Percentiles rank a stretch among this genome's conserved stretches.
Evolutionary conservation across 2,113 vertebrate species (phyloP).

Genomic region (Nannospalax galili): DNA sequence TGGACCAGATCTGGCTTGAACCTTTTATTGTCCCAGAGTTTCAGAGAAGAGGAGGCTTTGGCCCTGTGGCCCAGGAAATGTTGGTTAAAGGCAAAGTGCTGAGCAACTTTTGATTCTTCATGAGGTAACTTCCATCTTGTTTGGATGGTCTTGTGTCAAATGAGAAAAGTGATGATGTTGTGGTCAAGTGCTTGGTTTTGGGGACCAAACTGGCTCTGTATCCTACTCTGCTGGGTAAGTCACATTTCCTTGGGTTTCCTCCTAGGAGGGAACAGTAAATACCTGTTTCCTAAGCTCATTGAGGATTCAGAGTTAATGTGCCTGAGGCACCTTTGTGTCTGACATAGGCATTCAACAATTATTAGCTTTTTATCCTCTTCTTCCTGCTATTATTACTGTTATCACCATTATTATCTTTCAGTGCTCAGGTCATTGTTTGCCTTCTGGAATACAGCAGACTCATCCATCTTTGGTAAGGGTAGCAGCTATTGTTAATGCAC

Average conservation of each 20-base stretch:
- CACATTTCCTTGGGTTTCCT: background rate
- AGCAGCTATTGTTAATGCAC: background rate
- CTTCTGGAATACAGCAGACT: background rate
- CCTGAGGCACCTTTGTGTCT: background rate
- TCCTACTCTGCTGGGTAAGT: background rate
- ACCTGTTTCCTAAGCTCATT: background rate
- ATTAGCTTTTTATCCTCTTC: background rate
- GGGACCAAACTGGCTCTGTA: background rate
- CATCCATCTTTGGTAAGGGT: background rate
- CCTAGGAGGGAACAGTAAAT: background rate
- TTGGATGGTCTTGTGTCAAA: background rate
- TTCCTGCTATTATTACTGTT: background rate
- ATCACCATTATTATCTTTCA: background rate
- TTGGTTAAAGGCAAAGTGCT: background rate
- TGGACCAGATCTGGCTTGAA: constrained; percentile 1
- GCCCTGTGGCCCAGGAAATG: background rate
- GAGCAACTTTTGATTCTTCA: constrained; percentile 23
- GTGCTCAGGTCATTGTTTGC: constrained; percentile 10
- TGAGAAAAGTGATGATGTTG: background rate
- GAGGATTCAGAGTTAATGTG: background rate
- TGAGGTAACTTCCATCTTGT: background rate
- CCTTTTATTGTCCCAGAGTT: background rate
- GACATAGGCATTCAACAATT: background rate
- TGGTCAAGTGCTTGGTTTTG: background rate
- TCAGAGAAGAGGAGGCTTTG: background rate